Evolutionary conservation across 1,140 invertebrate genomes (phyloP), one percentile per base, ranked within the genome.

Genomic region (Drosophila albomicans): DNA sequence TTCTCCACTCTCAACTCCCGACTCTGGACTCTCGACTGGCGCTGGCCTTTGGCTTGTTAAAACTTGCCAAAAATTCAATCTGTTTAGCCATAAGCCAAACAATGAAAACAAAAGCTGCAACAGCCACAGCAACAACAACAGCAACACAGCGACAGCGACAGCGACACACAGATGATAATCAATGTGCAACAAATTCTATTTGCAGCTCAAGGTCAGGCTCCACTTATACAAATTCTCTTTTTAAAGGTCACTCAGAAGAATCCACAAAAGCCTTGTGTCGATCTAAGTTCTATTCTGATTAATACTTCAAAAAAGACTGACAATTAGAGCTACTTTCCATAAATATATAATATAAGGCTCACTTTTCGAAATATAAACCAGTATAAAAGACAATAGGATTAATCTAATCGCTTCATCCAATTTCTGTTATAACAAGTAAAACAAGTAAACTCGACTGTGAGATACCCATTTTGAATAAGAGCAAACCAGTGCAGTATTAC

Each of bases 51-150:
- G n/a, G 75, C 82, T 88, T 65, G 69, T 80, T 87, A 82, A 82
- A 88, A 86, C 78, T 80, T 78, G 79, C 59, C 73, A 82, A 88
- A 87, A 88, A 88, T 87, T 64, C 82, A 87, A 86, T 86, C 82
- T 86, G 84, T 79, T 86, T 67, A 13, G 8, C 45, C 70, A 51
- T 20, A 67, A 61, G 75, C 62, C 63, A 66, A 81, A 71, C 69
- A 75, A 56, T 66, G 63, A 70, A 68, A 52, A 11, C 46, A 67
- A 61, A 15, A 49, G 30, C 57, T 38, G 41, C 57, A 75, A 57
- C 54, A 69, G 32, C 13, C 3, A 25, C 20, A 48, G n/a, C 61
- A 68, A 28, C 58, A 74, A 71, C 46, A 64, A 52, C n/a, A 41
- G 7, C 62, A 41, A 28, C 45, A 62, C 46, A 10, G 11, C 57